A percentile compares a stretch with the other conserved stretches of the same genome.
phyloP scores from a whole-genome alignment of 2,888 invertebrate species.

The Sussaba pulchella region DNA sequence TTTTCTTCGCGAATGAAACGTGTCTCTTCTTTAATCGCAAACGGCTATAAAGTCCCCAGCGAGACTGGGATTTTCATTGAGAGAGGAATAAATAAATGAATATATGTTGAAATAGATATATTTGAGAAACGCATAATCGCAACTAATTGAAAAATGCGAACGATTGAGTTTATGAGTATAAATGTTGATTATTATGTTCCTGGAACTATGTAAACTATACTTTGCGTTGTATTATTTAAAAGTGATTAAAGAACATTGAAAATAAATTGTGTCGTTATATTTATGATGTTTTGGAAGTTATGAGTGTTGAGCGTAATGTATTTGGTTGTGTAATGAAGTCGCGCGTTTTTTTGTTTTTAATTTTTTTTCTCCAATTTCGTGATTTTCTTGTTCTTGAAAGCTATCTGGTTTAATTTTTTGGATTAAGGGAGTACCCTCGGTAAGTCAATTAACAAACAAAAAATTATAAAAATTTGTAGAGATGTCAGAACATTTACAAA shows the following conservation, averaged over 20 bases:
- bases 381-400: too few relatives aligned
- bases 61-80: constrained; percentile 45
- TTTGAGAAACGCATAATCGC: constrained; percentile 60
- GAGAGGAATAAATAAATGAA: constrained; percentile 20
- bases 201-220: constrained; percentile 54
- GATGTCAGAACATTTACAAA: too few relatives aligned
- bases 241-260: constrained; percentile 58
- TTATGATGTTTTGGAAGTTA: too few relatives aligned
- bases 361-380: too few relatives aligned
- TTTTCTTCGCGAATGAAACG: constrained; percentile 53
- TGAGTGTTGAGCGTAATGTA: too few relatives aligned
- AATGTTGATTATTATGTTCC: constrained; percentile 63
- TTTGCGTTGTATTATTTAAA: constrained; percentile 63
- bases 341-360: too few relatives aligned
- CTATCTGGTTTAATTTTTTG: too few relatives aligned
- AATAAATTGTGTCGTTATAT: constrained; percentile 26
- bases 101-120: constrained; percentile 36
- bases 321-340: too few relatives aligned
- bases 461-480: too few relatives aligned
- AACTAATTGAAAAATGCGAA: constrained; percentile 30
- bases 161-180: constrained; percentile 43
- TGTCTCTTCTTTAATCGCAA: constrained; percentile 34
- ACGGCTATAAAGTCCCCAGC: constrained; percentile 55
- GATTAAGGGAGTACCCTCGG: too few relatives aligned
- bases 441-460: too few relatives aligned